Base-by-base conservation (phyloP, 2,797 vertebrate species). In the Darevskia nairensis region DNA sequence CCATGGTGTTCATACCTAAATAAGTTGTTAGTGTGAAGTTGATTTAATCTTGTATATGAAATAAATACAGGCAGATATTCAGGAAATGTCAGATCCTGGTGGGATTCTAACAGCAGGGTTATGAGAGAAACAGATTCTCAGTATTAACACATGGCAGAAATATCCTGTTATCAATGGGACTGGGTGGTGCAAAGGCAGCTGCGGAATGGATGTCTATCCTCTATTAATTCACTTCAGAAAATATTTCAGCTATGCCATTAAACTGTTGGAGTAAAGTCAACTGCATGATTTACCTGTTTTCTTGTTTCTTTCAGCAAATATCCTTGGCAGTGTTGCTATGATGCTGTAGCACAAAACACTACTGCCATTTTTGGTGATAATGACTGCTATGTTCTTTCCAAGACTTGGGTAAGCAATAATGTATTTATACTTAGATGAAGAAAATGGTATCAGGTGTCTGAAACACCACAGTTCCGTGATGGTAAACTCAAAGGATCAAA, bases 351-450 rank as follows among this genome's bases (percentile, higher is more conserved):
- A 82, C 81, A 82, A 82, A 39, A 82, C 44, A 82, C 81, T 39
- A 69, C 81, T 82, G 66, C 81, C 66, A 50, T 82, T 82, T 82
- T 46, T 46, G 81, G 81, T 71, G 61, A 39, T 82, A 71, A 68
- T 82, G 5, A 46, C 66, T 46, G 29, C 27, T 46, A 17, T n/a
- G 3, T 46, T 46, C 15, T 39, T 39, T 82, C 10, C 27, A 50
- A 9, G 68, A 71, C 61, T 82, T 41, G 29, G 35, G 13, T 21
- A 69, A 44, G 39, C 4, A 82, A 64, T 8, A 32, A 27, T 19
- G 68, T 66, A 8, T 69, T 71, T n/a, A 66, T 69, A 69, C 66
- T 71, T 66, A 32, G 66, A 46, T 32, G 27, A 50, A 10, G 7
- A 46, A 55, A 78, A 46, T 29, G 11, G 27, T 55, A 29, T 55